Percentiles rank a stretch among this genome's conserved stretches.
Conservation (phyloP, 2,113 vertebrate genomes). For the Platysteira castanea region DNA sequence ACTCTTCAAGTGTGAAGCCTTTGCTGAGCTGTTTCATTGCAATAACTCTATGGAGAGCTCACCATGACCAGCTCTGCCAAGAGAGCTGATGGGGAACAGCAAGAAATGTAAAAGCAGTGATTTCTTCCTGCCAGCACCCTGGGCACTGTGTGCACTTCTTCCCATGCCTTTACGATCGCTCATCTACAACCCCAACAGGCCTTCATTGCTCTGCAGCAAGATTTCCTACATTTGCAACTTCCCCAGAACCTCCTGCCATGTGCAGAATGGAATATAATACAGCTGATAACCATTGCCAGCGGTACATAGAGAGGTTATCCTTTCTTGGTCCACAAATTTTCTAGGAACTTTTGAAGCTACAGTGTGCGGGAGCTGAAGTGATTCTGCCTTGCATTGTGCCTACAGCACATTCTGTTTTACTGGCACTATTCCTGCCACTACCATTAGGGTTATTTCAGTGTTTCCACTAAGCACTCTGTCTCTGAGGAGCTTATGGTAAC, state of each 20-base stretch:
- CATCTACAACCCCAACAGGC: fast-evolving
- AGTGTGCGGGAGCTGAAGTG: fast-evolving
- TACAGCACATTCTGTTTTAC: neutral
- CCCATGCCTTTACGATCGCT: fast-evolving
- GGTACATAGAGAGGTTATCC: neutral
- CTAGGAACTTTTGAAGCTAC: neutral
- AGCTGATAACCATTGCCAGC: neutral
- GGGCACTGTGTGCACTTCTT: neutral
- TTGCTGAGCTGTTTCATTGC: neutral
- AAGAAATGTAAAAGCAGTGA: neutral
- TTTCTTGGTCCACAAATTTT: neutral
- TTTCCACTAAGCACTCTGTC: neutral
- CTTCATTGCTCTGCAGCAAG: neutral
- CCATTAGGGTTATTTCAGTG: neutral
- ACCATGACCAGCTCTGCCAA: neutral
- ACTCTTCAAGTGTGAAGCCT: neutral
- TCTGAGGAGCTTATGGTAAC: neutral
- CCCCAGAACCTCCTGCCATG: neutral
- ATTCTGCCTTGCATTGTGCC: neutral
- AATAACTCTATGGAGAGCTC: neutral
- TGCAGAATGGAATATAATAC: neutral
- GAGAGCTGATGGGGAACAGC: neutral
- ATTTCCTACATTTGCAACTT: neutral
- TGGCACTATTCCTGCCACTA: neutral
- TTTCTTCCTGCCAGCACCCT: neutral